phyloP scores from a whole-genome alignment of 2,113 vertebrate genomes.

The Labrus mixtus region DNA sequence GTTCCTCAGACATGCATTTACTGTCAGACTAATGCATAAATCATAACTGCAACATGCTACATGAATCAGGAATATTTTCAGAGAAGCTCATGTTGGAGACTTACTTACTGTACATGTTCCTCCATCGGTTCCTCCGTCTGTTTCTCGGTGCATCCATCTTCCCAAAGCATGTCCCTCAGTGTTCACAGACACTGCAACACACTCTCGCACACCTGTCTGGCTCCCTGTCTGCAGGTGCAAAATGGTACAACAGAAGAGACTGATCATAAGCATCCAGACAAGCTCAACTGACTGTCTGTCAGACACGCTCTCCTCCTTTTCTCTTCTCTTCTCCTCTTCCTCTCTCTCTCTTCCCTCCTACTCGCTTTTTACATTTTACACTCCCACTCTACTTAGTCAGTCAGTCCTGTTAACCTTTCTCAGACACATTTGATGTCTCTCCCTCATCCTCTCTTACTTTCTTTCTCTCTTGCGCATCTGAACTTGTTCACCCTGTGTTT shows the following conservation, averaged over 20 bases:
- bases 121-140: slow-evolving; percentile 18
- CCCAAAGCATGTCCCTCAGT: slow-evolving; percentile 30
- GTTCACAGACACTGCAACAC: slow-evolving; percentile 13
- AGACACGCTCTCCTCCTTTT: slow-evolving; percentile 69
- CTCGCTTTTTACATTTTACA: slow-evolving; percentile 76
- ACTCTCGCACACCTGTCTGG: slow-evolving; percentile 61
- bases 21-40: neutral
- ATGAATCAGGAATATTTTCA: neutral
- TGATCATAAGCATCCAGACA: slow-evolving; percentile 70
- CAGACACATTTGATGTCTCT: slow-evolving; percentile 70
- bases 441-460: slow-evolving; percentile 56
- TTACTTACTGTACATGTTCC: slow-evolving; percentile 42
- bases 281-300: slow-evolving; percentile 66
- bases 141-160: slow-evolving; percentile 31
- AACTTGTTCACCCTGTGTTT: slow-evolving; percentile 63
- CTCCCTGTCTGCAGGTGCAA: slow-evolving; percentile 55
- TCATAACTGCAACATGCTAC: neutral
- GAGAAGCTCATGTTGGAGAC: slow-evolving; percentile 1
- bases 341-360: slow-evolving; percentile 73
- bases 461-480: slow-evolving; percentile 55
- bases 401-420: slow-evolving; percentile 78
- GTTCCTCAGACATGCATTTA: slow-evolving; percentile 29
- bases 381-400: slow-evolving; percentile 75
- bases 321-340: slow-evolving; percentile 30
- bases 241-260: slow-evolving; percentile 34